Conservation (phyloP, 1,140 invertebrate species). For the Drosophila triauraria region DNA sequence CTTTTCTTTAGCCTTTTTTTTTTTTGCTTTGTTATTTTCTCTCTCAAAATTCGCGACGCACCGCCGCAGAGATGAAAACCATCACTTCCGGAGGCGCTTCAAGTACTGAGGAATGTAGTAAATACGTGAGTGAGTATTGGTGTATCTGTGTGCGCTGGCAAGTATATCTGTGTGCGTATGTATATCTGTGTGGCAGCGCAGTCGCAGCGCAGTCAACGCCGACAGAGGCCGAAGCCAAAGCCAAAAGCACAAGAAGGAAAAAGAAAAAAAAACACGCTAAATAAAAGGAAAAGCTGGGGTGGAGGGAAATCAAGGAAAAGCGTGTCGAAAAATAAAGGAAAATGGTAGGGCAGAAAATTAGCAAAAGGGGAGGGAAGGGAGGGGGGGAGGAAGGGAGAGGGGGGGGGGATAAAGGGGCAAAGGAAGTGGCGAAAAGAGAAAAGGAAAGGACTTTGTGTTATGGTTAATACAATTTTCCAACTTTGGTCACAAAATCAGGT, state of each 20-base stretch:
- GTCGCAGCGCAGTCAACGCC: slow-evolving; percentile 43
- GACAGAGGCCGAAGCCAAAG: slow-evolving; percentile 50
- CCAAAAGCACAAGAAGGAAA: slow-evolving; percentile 54
- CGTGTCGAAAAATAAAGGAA: slow-evolving; percentile 11
- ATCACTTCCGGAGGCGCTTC: slow-evolving; percentile 84
- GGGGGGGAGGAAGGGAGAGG: no score
- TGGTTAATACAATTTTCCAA: slow-evolving; percentile 26
- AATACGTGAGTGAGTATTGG: slow-evolving; percentile 63
- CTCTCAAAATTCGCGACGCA: slow-evolving; percentile 64
- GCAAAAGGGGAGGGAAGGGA: not conserved
- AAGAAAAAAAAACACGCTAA: slow-evolving; percentile 36
- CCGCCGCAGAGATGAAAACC: slow-evolving; percentile 76
- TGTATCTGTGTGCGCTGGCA: slow-evolving; percentile 43
- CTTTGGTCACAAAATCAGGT: slow-evolving; percentile 32
- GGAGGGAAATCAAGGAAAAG: slow-evolving; percentile 12
- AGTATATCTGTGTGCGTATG: slow-evolving; percentile 18
- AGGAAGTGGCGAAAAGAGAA: slow-evolving; percentile 6
- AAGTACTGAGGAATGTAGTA: slow-evolving; percentile 84
- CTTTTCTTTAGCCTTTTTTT: not conserved
- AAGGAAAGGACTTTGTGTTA: slow-evolving; percentile 36
- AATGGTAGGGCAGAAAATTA: slow-evolving; percentile 13
- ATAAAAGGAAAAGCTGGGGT: slow-evolving; percentile 43
- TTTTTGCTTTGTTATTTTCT: slow-evolving; percentile 36
- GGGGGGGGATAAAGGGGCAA: not conserved
- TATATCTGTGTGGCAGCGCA: slow-evolving; percentile 34